Conservation (phyloP, 2,888 invertebrate genomes). For the Caenorhabditis sp. region DNA sequence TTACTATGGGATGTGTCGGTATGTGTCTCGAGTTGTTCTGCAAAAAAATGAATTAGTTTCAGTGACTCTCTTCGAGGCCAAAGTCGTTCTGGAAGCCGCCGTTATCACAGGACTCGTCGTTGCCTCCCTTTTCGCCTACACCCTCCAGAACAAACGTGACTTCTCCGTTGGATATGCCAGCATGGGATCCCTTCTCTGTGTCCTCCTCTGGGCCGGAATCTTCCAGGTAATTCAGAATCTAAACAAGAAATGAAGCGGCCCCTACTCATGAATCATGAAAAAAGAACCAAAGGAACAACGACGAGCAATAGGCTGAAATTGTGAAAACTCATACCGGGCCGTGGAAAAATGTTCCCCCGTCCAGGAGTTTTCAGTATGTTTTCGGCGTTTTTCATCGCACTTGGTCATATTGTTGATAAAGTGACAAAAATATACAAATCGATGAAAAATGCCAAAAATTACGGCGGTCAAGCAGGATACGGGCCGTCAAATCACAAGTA, state of each 20-base stretch:
- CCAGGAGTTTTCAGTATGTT: no score
- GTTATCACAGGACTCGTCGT: conserved; percentile 83
- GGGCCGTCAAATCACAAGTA: no score
- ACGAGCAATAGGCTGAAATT: no score
- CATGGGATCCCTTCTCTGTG: conserved; percentile 80
- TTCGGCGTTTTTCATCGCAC: no score
- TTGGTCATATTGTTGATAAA: no score
- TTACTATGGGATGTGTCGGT: conserved; percentile 86
- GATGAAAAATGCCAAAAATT: no score
- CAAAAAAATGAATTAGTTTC: conserved; percentile 43
- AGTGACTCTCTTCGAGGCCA: conserved; percentile 87
- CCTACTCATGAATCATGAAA: no score
- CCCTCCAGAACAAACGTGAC: conserved; percentile 89
- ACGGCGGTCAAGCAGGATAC: no score
- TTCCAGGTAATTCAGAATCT: conserved; percentile 81
- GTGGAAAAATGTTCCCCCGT: no score
- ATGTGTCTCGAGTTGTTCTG: conserved; percentile 58
- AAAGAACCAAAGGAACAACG: no score
- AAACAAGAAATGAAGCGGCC: background rate
- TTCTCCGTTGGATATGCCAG: conserved; percentile 85
- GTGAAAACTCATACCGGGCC: no score
- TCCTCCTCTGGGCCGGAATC: conserved; percentile 85
- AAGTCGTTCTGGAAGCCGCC: conserved; percentile 87
- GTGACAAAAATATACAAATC: no score
- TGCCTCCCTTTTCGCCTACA: conserved; percentile 86